phyloP scores from a whole-genome alignment of 2,113 vertebrate genomes.

The Epinephelus moara region DNA sequence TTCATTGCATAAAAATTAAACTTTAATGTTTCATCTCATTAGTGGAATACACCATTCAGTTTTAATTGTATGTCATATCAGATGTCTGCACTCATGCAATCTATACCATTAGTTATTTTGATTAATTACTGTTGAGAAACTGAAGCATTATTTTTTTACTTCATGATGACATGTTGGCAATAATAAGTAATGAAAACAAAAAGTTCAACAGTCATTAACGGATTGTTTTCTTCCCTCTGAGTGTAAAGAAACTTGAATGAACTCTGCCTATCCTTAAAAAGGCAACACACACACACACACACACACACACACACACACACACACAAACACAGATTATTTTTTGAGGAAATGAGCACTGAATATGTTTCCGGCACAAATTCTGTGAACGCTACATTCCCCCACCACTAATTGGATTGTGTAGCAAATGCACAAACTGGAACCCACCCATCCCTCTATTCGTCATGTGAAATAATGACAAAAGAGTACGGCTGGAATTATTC shows the following conservation, averaged over 20 bases:
- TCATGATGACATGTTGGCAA: background rate
- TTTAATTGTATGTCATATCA: background rate
- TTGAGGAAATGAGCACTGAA: background rate
- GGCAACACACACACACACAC: background rate
- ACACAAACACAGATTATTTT: background rate
- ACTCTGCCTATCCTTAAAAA: background rate
- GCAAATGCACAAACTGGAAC: background rate
- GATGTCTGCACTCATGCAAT: background rate
- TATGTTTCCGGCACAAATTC: background rate
- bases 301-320: background rate
- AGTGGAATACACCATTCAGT: background rate
- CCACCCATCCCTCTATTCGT: background rate
- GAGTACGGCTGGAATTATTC: background rate
- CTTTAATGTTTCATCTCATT: slow-evolving; percentile 20
- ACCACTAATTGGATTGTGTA: slow-evolving; percentile 9
- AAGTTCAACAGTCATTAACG: background rate
- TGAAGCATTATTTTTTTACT: background rate
- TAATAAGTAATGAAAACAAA: background rate
- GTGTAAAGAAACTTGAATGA: slow-evolving; percentile 1
- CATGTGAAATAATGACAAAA: background rate
- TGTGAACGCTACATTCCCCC: background rate
- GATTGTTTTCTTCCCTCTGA: background rate
- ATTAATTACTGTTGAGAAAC: background rate
- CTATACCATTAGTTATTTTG: background rate
- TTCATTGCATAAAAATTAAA: slow-evolving; percentile 23